Base-by-base conservation (phyloP, 2,113 vertebrate species). In the Clarias macrocephalus region DNA sequence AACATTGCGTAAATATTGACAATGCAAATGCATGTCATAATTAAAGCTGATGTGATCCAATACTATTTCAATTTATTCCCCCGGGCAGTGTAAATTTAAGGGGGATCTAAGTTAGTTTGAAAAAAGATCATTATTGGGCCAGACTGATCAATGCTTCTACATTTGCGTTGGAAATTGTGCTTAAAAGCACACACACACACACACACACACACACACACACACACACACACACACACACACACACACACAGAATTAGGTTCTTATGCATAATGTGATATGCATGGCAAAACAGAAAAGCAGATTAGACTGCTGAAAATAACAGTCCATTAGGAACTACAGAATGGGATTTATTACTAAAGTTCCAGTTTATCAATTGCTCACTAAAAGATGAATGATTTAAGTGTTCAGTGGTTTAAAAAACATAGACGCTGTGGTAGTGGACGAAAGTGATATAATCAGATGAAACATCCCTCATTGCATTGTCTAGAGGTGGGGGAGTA, bases 211-310 rank as follows among this genome's bases (percentile, higher is more conserved):
- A 60, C 59, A 60, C 8, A 60, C 59, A n/a, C n/a, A n/a, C n/a
- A n/a, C n/a, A n/a, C n/a, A n/a, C n/a, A n/a, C n/a, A n/a, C n/a
- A n/a, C n/a, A n/a, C n/a, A n/a, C n/a, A n/a, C n/a, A 21, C 3
- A 5, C 16, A 19, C 10, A 60, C 16, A 19, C 3, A 68, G 5
- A 42, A 19, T 72, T 18, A 2, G 23, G 13, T 75, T 75, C 21
- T 52, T 42, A 75, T 48, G 72, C 72, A 75, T 77, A 77, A 25
- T 77, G 48, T 77, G 48, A 56, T 77, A 28, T 77, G 13, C 25
- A 77, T 56, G 6, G 15, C 52, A 79, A 56, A 56, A 28, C 52
- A 79, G 8, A 79, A 28, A 13, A 30, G 23, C 73, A 52, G 73
- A n/a, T 15, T 23, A 52, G 42, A 76, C 73, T 10, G 33, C 23